Conservation (phyloP, 1,140 invertebrate genomes). For the Manduca sexta region DNA sequence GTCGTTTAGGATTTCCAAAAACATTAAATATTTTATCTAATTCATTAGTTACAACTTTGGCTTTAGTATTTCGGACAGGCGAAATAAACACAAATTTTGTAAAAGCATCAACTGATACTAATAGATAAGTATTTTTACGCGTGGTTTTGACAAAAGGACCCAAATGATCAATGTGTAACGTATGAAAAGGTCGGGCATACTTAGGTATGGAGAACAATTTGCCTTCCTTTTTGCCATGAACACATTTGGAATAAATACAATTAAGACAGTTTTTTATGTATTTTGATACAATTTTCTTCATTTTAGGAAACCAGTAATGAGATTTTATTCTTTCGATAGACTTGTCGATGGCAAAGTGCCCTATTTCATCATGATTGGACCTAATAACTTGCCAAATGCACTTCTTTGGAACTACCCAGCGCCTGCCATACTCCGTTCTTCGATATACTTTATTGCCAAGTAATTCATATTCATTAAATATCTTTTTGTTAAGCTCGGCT, state of each 20-base stretch:
- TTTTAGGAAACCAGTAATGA: conserved; percentile 15
- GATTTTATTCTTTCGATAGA: conserved; percentile 4
- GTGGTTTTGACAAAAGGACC: conserved; percentile 29
- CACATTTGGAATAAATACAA: conserved; percentile 31
- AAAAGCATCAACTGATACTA: too few species aligned
- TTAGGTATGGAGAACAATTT: conserved; percentile 27
- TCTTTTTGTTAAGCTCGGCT: conserved; percentile 4
- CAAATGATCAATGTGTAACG: conserved; percentile 34
- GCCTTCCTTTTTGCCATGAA: conserved; percentile 11
- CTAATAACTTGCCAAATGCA: conserved; percentile 16
- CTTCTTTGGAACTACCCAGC: conserved; percentile 19
- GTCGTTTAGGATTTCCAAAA: too few species aligned
- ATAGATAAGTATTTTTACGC: conserved; percentile 39
- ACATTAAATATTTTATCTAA: too few species aligned
- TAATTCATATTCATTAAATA: conserved; percentile 18
- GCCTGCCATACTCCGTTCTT: conserved; percentile 15
- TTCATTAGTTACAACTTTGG: too few species aligned
- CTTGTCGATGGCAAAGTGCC: conserved; percentile 17
- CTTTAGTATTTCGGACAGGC: too few species aligned
- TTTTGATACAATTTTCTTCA: conserved; percentile 21
- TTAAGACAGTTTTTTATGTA: conserved; percentile 34
- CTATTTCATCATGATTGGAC: conserved; percentile 12
- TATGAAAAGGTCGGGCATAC: conserved; percentile 26
- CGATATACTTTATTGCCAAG: conserved; percentile 21
- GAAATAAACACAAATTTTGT: too few species aligned